These are phyloP conservation scores for Dryocosmus kuriphilus DNA, from an alignment of 2,888 invertebrate species.

Conservation along the genomic window DNA sequence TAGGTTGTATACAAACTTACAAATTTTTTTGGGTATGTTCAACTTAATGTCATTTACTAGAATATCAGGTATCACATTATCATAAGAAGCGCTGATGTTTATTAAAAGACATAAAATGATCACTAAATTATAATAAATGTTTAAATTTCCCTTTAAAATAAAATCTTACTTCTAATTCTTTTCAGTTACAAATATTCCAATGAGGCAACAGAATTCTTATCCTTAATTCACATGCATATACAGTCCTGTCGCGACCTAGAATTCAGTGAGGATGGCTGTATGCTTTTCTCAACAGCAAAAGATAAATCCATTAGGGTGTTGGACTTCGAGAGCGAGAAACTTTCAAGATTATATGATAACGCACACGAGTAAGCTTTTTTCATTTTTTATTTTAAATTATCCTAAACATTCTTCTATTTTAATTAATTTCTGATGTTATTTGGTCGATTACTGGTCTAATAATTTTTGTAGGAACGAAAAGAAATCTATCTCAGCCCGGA, in stretches of 20 bases:
- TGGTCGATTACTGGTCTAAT: no score
- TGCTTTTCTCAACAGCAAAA: conserved; percentile 87
- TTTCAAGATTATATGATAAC: conserved; percentile 86
- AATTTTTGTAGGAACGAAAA: no score
- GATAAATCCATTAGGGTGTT: conserved; percentile 88
- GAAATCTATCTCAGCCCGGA: no score
- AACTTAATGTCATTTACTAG: no score
- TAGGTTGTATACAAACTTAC: no score
- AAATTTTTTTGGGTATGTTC: no score
- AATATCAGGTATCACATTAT: no score
- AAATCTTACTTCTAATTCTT: background rate
- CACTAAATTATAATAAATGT: no score
- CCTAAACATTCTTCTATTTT: background rate
- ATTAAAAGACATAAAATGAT: no score
- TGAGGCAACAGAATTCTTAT: conserved; percentile 83
- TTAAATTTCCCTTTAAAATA: conserved; percentile 45
- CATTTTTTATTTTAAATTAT: background rate
- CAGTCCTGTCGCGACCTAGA: conserved; percentile 90
- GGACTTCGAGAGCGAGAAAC: conserved; percentile 88
- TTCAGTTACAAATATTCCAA: conserved; percentile 84
- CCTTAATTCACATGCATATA: conserved; percentile 87
- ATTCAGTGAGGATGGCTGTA: conserved; percentile 85
- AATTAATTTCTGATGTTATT: background rate
- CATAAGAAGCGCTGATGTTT: no score
- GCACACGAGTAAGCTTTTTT: conserved; percentile 85